phyloP scores from a whole-genome alignment of 37 sponge, comb jelly and placozoan genomes.

The Cladorhizidae sp. region DNA sequence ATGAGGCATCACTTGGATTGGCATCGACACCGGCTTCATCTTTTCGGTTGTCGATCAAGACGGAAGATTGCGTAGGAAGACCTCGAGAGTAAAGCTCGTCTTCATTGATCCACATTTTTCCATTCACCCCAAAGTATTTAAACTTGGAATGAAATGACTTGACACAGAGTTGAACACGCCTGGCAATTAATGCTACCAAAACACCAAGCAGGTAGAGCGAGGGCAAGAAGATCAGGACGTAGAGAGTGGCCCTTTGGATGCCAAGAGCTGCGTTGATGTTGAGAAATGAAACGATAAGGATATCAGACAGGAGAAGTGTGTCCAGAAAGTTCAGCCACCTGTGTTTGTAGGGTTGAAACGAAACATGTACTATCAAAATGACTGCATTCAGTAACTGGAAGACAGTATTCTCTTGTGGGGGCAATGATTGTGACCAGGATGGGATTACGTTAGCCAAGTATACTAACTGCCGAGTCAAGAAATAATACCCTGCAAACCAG shows the following conservation, averaged over 20 bases:
- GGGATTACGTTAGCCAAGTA: slow-evolving; percentile 4
- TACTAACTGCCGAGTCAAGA: slow-evolving; percentile 33
- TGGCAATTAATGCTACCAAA: not conserved
- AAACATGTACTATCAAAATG: slow-evolving; percentile 16
- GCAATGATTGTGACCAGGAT: not conserved
- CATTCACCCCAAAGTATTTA: no score
- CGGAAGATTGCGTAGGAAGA: not conserved
- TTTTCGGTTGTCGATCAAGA: not conserved
- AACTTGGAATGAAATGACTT: not conserved
- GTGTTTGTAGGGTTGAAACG: slow-evolving; percentile 18
- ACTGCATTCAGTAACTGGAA: not conserved
- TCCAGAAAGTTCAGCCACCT: slow-evolving; percentile 46
- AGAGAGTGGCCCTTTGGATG: not conserved
- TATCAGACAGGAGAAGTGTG: slow-evolving; percentile 25
- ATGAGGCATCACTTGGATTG: not conserved
- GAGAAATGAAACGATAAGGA: not conserved
- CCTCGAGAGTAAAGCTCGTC: not conserved
- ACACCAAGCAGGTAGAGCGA: not conserved
- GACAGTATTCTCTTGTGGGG: not conserved
- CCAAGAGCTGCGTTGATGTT: not conserved
- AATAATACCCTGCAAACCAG: slow-evolving; percentile 57
- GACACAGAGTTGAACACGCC: not conserved
- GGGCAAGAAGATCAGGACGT: not conserved
- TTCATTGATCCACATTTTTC: not conserved
- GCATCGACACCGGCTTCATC: not conserved